phyloP scores from a whole-genome alignment of 1,140 invertebrate genomes.

The Oryzaephilus surinamensis region DNA sequence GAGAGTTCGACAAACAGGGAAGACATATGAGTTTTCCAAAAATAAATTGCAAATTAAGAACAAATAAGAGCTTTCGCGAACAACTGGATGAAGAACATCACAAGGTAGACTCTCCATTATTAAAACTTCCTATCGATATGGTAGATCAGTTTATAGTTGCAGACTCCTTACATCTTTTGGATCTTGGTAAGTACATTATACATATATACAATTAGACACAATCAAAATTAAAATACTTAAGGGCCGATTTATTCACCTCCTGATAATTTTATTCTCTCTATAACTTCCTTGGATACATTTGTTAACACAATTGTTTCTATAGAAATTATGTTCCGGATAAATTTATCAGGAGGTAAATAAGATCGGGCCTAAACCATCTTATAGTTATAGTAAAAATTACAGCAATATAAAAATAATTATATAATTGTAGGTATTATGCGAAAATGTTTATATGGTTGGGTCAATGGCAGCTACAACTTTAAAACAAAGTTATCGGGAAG shows the following conservation, averaged over 20 bases:
- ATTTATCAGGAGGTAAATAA: too few species aligned
- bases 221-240: too few species aligned
- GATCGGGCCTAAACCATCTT: too few species aligned
- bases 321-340: too few species aligned
- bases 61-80: constrained; percentile 13
- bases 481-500: constrained; percentile 3
- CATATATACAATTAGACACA: too few species aligned
- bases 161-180: constrained; percentile 23
- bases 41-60: constrained; percentile 11
- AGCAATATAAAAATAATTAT: too few species aligned
- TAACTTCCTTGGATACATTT: too few species aligned
- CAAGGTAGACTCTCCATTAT: constrained; percentile 15
- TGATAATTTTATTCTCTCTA: too few species aligned
- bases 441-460: constrained; percentile 12
- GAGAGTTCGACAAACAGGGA: constrained; percentile 16
- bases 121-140: constrained; percentile 18
- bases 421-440: constrained; percentile 22
- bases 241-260: too few species aligned
- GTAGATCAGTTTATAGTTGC: constrained; percentile 17
- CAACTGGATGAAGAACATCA: constrained; percentile 18
- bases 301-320: too few species aligned
- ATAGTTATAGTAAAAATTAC: too few species aligned
- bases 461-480: constrained; percentile 5
- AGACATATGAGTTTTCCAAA: constrained; percentile 15
- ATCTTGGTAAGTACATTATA: too few species aligned